A percentile compares a stretch with the other conserved stretches of the same genome.
These are phyloP conservation scores for Cancer borealis DNA, from an alignment of 2,888 invertebrate genomes.

Conservation along the genomic window DNA sequence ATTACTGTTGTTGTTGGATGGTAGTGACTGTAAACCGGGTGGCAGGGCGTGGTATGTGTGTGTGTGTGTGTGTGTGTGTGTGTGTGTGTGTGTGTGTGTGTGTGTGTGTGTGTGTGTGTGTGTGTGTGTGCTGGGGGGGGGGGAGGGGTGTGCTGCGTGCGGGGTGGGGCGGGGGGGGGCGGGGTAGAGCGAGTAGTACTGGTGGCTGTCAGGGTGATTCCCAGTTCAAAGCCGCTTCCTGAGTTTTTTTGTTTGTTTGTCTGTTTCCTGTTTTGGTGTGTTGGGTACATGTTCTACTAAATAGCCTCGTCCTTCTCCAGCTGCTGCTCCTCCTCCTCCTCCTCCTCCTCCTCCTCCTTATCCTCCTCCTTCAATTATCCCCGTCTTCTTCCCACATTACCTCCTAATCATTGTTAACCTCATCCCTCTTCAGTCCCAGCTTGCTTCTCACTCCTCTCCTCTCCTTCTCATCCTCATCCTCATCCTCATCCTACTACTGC, in stretches of 20 bases:
- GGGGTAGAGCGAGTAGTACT: too few relatives aligned
- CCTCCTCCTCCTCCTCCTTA: neutral
- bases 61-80: too few relatives aligned
- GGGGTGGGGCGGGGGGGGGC: too few relatives aligned
- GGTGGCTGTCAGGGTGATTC: neutral
- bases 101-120: too few relatives aligned
- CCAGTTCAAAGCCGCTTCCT: neutral
- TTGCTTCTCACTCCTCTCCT: neutral
- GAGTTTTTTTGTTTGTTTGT: neutral
- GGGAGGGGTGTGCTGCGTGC: too few relatives aligned
- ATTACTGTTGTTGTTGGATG: neutral
- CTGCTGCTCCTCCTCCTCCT: neutral
- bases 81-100: too few relatives aligned
- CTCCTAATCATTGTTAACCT: neutral
- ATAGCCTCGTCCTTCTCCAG: neutral
- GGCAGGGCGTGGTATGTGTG: too few relatives aligned
- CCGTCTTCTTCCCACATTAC: conserved; percentile 34
- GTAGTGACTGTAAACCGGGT: neutral
- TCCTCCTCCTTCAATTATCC: neutral
- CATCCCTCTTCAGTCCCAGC: neutral
- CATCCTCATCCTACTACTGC: neutral
- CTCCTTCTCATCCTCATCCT: neutral
- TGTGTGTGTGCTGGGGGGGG: too few relatives aligned
- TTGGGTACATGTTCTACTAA: neutral
- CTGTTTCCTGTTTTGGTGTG: neutral